Percentiles rank a stretch among this genome's conserved stretches.
phyloP scores from a whole-genome alignment of 2,797 vertebrate genomes.

The Mionectes olivaceus region DNA sequence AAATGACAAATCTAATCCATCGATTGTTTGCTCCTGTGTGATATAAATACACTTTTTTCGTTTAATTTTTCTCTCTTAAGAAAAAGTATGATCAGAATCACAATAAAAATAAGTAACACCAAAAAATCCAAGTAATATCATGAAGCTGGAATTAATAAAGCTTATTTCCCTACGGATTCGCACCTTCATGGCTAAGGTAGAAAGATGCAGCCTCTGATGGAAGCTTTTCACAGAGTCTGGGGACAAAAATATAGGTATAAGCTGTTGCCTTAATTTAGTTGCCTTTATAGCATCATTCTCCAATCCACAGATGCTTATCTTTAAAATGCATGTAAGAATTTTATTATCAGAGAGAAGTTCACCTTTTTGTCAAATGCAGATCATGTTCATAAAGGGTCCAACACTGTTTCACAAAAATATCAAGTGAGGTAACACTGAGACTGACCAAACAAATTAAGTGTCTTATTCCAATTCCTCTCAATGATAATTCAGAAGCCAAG shows the following conservation, averaged over 20 bases:
- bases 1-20: background rate
- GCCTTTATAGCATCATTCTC: background rate
- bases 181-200: background rate
- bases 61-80: background rate
- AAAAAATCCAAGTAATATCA: background rate
- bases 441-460: background rate
- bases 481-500: background rate
- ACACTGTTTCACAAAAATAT: background rate
- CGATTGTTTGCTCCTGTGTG: background rate
- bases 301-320: background rate
- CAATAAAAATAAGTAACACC: accelerated
- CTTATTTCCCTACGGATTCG: background rate
- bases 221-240: background rate
- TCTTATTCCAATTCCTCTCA: background rate
- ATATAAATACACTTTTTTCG: background rate
- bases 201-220: background rate
- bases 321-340: background rate
- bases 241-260: background rate
- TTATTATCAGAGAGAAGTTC: background rate
- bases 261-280: background rate
- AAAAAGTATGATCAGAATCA: background rate
- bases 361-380: background rate
- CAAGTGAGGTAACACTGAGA: background rate
- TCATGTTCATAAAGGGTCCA: background rate
- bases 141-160: background rate